Base-by-base conservation (phyloP, 1,140 invertebrate species). In the Varroa destructor region DNA sequence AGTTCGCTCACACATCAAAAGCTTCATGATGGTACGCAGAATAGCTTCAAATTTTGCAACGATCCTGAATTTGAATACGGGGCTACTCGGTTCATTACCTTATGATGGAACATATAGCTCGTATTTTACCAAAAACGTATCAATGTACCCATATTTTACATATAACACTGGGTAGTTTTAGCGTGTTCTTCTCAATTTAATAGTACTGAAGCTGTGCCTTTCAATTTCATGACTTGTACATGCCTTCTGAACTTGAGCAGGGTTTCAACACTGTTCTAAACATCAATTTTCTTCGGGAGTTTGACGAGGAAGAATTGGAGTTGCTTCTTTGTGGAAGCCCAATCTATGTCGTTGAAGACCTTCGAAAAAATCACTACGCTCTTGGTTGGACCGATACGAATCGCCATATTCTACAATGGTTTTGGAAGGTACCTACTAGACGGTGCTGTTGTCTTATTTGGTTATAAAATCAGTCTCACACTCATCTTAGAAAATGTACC, bases 231-330 rank as follows among this genome's bases (percentile, higher is more conserved):
- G 25, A 25, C 46, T 51, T 51, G 8, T 51, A 8, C 46, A 5
- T 8, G 46, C 46, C 46, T 25, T 25, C 25, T 25, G 25, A 25
- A 51, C 8, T 51, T 51, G 4, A 6, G 14, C 87, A 88, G 76
- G 93, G 92, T 1, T 84, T 96, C 25, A 90, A 91, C 79, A 87
- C 91, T 78, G 85, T 96, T 42, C 90, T 93, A 75, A 91, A 92
- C 1, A 90, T 93, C 79, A 91, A 93, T 81, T 83, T 96, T 74
- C 83, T 95, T 70, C 90, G 89, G 78, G 93, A 93, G 78, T 95
- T 96, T 81, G 92, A 95, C 81, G 93, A 96, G 81, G 93, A 93
- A 81, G 92, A 96, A 82, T 82, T 95, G 25, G 92, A 96, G 87
- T 90, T 93, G 43, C 72, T 67, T 46, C 61, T 67, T 40, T 67